Evolutionary conservation across 2,888 invertebrate genomes (phyloP), one percentile per base, ranked within the genome.

Genomic region (Tenthredo amoena): DNA sequence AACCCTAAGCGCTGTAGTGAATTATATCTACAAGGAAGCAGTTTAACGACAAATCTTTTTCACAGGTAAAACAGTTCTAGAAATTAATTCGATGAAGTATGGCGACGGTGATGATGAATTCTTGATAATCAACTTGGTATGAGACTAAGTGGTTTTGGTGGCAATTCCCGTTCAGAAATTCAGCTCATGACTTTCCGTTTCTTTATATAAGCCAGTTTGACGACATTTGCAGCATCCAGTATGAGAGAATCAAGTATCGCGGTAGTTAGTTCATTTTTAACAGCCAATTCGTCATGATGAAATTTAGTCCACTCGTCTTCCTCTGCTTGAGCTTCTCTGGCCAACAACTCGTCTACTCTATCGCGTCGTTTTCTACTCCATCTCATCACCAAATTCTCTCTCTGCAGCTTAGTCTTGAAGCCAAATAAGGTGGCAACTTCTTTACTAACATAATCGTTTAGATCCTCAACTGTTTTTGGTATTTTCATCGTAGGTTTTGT

Each of bases 221-320:
- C 90, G 77, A 91, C 89, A 85, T 89, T 92, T 18, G 91, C 88
- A 47, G 93, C 92, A 86, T 93, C 93, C 87, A 91, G 86, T 10
- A 93, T 87, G 26, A 93, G 88, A 10, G 91, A 92, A 85, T 93
- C 92, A 65, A 93, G 86, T 89, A 93, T 93, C 47, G 92, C 90
- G 62, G 91, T 88, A 0, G 96, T 94, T 26, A 95, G 91, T 89
- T 95, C 94, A 89, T 95, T 95, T 90, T 97, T 96, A 34, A 97
- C 96, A 58, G 95, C 94, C 31, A 95, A 93, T 91, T 97, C 97
- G 90, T 97, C 97, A 77, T 95, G 93, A 91, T 96, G 96, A 90
- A 96, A 97, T 91, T 96, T 96, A 0, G 96, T 96, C 97, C 97
- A 97, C 87, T 96, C 95, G 18, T 95, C 94, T 91, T 97, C 97